Evolutionary conservation across 2,797 vertebrate genomes (phyloP).

Genomic region (Sebastes iracundus): DNA sequence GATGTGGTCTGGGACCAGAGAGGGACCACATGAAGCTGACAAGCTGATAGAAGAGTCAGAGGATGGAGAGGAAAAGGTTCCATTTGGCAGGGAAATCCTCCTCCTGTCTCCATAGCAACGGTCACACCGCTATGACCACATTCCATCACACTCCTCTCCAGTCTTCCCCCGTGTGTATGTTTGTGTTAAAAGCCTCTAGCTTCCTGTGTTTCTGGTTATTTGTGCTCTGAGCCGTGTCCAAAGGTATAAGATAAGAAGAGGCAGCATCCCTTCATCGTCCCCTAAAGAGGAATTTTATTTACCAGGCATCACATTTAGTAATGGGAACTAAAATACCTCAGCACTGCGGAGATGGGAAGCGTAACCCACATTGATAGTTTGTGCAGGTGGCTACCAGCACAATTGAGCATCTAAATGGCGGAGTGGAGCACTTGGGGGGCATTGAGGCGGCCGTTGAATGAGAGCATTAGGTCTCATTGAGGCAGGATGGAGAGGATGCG

Average conservation of each 20-base stretch:
- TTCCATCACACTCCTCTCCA: conserved; percentile 42
- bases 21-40: conserved; percentile 32
- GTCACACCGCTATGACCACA: conserved; percentile 54
- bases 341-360: background rate
- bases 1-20: conserved; percentile 17
- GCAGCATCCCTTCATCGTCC: background rate
- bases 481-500: conserved; percentile 23
- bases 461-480: conserved; percentile 11
- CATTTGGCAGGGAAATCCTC: conserved; percentile 60
- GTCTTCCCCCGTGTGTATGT: conserved; percentile 32
- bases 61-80: conserved; percentile 27
- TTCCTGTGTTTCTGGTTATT: background rate
- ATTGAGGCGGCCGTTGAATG: background rate
- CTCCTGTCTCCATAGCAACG: conserved; percentile 69
- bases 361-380: background rate
- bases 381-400: conserved; percentile 39
- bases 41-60: conserved; percentile 21
- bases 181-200: conserved; percentile 5
- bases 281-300: background rate
- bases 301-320: background rate
- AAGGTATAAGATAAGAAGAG: background rate
- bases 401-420: conserved; percentile 32
- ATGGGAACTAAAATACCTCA: background rate
- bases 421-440: background rate
- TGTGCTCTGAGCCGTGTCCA: background rate